A percentile compares a stretch with the other conserved stretches of the same genome.
These are phyloP conservation scores for Clivina fossor DNA, from an alignment of 2,888 invertebrate genomes.

Conservation along the genomic window DNA sequence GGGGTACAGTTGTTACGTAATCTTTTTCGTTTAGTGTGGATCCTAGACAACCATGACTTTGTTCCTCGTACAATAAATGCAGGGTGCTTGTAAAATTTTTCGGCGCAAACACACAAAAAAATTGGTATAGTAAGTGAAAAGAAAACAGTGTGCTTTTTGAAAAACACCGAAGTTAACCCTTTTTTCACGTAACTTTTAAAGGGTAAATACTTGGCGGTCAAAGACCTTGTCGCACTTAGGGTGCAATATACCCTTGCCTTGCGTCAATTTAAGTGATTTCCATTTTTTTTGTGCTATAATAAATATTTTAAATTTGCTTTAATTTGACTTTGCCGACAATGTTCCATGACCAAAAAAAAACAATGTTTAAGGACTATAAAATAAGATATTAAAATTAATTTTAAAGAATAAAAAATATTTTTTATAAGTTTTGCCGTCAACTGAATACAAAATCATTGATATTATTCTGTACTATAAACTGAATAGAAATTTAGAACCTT, in stretches of 20 bases:
- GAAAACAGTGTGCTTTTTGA: too few relatives aligned
- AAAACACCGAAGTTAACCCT: constrained; percentile 27
- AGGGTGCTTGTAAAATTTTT: constrained; percentile 21
- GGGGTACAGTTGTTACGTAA: constrained; percentile 34
- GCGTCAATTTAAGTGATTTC: background rate
- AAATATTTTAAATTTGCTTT: background rate
- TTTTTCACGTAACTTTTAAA: constrained; percentile 9
- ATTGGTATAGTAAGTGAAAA: too few relatives aligned
- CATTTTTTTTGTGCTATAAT: constrained; percentile 5
- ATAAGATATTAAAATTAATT: too few relatives aligned
- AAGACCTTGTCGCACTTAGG: constrained; percentile 17
- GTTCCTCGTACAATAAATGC: constrained; percentile 15
- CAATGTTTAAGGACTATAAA: too few relatives aligned
- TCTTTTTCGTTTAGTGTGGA: constrained; percentile 24
- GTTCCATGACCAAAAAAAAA: too few relatives aligned
- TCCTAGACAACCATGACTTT: constrained; percentile 11
- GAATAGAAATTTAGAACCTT: too few relatives aligned
- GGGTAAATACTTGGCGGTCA: constrained; percentile 13
- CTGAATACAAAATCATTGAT: too few relatives aligned
- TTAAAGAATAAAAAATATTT: too few relatives aligned
- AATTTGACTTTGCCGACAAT: constrained; percentile 7
- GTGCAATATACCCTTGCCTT: constrained; percentile 10
- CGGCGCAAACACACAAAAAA: constrained; percentile 14
- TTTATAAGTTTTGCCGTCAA: too few relatives aligned
- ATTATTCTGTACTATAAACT: too few relatives aligned